Evolutionary conservation across 2,797 vertebrate species (phyloP).

Genomic region (Lacerta agilis): DNA sequence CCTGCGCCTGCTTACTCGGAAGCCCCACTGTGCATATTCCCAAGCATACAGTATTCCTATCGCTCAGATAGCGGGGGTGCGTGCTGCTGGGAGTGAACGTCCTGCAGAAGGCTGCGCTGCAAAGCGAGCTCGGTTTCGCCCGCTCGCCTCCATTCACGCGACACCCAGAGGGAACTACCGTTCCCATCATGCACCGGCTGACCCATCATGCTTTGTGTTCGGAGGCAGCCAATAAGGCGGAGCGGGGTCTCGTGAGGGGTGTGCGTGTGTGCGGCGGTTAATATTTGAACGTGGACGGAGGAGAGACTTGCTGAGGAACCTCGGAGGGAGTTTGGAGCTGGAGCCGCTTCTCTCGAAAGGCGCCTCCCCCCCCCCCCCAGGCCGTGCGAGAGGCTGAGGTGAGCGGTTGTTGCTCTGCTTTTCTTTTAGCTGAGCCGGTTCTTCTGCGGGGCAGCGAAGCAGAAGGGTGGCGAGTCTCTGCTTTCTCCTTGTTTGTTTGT

Average conservation of each 20-base stretch:
- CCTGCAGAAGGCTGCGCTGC: no score
- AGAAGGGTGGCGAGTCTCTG: background rate
- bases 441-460: background rate
- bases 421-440: background rate
- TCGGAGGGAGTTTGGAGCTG: no score
- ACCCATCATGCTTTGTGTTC: rapidly evolving
- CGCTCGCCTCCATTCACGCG: background rate
- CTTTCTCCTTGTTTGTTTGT: no score
- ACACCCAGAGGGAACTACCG: conserved; percentile 45
- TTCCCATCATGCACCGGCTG: conserved; percentile 51
- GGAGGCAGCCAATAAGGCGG: background rate
- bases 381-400: no score
- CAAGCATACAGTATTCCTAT: no score
- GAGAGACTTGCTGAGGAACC: background rate
- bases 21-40: background rate
- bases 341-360: background rate
- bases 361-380: background rate
- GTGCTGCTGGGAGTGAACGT: no score
- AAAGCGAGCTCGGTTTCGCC: background rate
- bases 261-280: conserved; percentile 4
- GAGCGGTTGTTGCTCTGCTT: no score
- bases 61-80: no score
- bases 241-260: background rate
- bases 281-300: conserved; percentile 23
- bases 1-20: no score